These are phyloP conservation scores for Montipora foliosa DNA, from an alignment of 64 coral and sea anemone genomes.

Conservation along the genomic window DNA sequence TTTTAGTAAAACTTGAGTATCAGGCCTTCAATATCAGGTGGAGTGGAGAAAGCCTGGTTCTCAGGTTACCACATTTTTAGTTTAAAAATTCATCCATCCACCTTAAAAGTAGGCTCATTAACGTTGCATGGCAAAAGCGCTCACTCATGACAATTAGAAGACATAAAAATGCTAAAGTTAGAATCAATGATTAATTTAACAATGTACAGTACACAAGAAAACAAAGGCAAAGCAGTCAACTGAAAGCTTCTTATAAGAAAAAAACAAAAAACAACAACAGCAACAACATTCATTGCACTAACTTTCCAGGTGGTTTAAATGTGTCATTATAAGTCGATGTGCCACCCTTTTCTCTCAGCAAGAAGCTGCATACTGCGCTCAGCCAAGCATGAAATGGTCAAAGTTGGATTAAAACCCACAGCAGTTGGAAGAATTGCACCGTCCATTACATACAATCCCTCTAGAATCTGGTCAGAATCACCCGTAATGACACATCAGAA, in stretches of 20 bases:
- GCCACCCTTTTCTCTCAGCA: constrained; percentile 54
- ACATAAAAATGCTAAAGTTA: neutral
- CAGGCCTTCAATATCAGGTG: no score
- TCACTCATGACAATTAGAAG: neutral
- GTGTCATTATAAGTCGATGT: constrained; percentile 54
- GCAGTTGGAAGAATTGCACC: constrained; percentile 62
- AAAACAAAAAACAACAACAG: no score
- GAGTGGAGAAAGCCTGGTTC: neutral
- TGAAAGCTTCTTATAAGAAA: no score
- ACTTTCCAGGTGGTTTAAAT: constrained; percentile 58
- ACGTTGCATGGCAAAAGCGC: neutral
- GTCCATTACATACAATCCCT: constrained; percentile 71
- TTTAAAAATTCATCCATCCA: no score
- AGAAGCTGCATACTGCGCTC: constrained; percentile 59
- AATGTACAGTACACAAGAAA: neutral
- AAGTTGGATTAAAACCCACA: constrained; percentile 68
- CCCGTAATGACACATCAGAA: constrained; percentile 22
- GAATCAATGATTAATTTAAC: neutral
- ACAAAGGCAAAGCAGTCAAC: no score
- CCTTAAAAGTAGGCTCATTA: neutral
- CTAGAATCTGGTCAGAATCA: constrained; percentile 2
- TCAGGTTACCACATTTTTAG: neutral
- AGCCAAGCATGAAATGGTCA: constrained; percentile 66
- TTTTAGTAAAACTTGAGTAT: no score
- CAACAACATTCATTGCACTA: neutral